Percentiles rank a stretch among this genome's conserved stretches.
phyloP scores from a whole-genome alignment of 2,797 vertebrate species.

The Columba guinea region DNA sequence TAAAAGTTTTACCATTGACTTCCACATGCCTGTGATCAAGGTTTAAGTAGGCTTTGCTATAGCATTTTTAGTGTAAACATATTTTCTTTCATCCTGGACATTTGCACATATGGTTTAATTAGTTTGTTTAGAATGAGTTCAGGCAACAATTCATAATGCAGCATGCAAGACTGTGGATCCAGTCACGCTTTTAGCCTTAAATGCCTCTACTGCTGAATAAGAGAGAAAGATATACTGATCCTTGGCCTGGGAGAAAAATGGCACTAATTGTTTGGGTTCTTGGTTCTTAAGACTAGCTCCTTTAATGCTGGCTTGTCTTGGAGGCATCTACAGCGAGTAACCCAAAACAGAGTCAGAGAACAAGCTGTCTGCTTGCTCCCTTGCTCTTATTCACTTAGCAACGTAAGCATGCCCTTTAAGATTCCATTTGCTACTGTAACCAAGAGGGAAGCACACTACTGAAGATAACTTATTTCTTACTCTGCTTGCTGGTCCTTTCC shows the following conservation, averaged over 20 bases:
- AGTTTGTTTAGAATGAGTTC: neutral
- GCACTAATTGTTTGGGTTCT: neutral
- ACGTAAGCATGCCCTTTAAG: neutral
- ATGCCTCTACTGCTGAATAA: neutral
- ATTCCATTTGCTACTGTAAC: neutral
- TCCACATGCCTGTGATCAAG: neutral
- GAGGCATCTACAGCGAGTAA: neutral
- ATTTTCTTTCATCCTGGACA: neutral
- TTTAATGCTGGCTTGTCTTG: neutral
- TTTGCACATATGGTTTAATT: neutral
- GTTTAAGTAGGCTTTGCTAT: neutral
- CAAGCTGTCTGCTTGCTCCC: neutral
- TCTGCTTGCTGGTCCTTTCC: neutral
- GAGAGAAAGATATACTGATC: neutral
- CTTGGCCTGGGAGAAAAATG: neutral
- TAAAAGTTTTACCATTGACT: neutral
- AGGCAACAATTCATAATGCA: neutral
- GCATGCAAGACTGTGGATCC: neutral
- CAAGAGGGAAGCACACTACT: neutral
- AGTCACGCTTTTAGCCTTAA: neutral
- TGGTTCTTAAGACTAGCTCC: fast-evolving
- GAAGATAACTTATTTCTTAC: neutral
- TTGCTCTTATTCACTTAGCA: neutral
- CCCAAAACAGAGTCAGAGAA: neutral
- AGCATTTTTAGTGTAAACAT: neutral